Conservation (phyloP, 1,140 invertebrate genomes). For the Meloidogyne hapla region DNA sequence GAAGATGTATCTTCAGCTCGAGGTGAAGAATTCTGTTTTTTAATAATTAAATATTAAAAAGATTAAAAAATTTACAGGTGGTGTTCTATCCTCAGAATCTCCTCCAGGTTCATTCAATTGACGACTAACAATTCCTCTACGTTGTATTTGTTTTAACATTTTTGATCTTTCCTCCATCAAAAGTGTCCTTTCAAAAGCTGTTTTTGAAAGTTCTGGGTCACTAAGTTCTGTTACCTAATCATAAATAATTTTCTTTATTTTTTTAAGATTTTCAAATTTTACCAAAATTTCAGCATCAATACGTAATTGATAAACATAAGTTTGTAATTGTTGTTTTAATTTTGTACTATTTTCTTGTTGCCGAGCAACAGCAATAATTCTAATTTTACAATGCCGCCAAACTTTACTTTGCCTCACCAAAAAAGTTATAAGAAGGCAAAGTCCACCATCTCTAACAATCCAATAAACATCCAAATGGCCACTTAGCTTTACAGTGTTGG, state of each 20-base stretch:
- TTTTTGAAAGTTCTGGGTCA: slow-evolving; percentile 93
- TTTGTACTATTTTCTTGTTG: slow-evolving; percentile 98
- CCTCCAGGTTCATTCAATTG: slow-evolving; percentile 24
- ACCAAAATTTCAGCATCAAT: slow-evolving; percentile 82
- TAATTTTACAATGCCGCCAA: slow-evolving; percentile 96
- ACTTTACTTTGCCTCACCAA: slow-evolving; percentile 82
- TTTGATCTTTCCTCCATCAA: slow-evolving; percentile 99
- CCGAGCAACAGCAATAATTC: slow-evolving; percentile 97
- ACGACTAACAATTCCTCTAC: slow-evolving; percentile 67
- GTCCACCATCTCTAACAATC: slow-evolving; percentile 70
- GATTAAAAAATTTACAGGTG: neutral
- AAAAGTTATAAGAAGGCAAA: slow-evolving; percentile 94
- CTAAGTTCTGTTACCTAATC: slow-evolving; percentile 51
- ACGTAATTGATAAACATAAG: slow-evolving; percentile 92
- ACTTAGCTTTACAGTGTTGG: slow-evolving; percentile 49
- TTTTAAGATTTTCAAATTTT: neutral
- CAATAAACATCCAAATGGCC: slow-evolving; percentile 57
- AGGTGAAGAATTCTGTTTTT: neutral
- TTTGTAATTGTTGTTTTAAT: slow-evolving; percentile 97
- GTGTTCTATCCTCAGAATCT: neutral
- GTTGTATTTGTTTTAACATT: slow-evolving; percentile 72
- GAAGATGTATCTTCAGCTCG: neutral
- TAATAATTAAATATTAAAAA: neutral
- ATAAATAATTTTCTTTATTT: neutral
- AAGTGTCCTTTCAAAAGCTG: slow-evolving; percentile 94